Percentiles rank a stretch among this genome's conserved stretches.
These are phyloP conservation scores for Xanthia togata DNA, from an alignment of 2,888 invertebrate genomes.

Conservation along the genomic window DNA sequence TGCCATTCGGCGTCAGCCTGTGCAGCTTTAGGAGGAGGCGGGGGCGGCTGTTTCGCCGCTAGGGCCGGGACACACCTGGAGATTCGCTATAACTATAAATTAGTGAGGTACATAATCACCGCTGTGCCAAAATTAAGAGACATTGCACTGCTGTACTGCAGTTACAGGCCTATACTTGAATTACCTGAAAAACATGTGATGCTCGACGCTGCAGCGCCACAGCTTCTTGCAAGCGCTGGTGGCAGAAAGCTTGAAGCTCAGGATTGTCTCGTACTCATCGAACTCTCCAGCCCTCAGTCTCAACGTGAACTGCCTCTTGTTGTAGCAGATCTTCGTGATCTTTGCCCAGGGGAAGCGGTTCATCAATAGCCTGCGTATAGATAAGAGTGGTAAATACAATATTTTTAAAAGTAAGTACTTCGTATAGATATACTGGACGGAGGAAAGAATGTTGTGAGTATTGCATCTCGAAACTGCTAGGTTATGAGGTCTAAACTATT, in stretches of 20 bases:
- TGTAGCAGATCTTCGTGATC: slow-evolving; percentile 99
- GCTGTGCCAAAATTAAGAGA: background rate
- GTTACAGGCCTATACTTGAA: background rate
- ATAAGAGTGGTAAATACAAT: background rate
- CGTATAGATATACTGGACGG: background rate
- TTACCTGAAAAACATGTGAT: slow-evolving; percentile 99
- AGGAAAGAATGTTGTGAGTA: background rate
- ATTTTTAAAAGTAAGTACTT: background rate
- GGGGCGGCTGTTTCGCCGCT: no score
- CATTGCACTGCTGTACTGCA: background rate
- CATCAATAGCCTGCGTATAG: slow-evolving; percentile 94
- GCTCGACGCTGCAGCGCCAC: slow-evolving; percentile 99
- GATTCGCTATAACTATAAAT: background rate
- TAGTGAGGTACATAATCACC: background rate
- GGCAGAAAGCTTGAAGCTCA: slow-evolving; percentile 97
- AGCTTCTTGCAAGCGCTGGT: slow-evolving; percentile 98
- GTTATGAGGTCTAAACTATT: background rate
- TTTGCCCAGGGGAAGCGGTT: slow-evolving; percentile 99
- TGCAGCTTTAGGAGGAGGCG: no score
- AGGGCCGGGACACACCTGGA: no score
- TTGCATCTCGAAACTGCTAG: background rate
- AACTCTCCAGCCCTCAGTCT: slow-evolving; percentile 98
- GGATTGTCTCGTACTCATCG: slow-evolving; percentile 97
- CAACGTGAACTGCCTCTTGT: slow-evolving; percentile 97
- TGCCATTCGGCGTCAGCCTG: no score